phyloP scores from a whole-genome alignment of 2,113 vertebrate species.

The Aythya baeri region DNA sequence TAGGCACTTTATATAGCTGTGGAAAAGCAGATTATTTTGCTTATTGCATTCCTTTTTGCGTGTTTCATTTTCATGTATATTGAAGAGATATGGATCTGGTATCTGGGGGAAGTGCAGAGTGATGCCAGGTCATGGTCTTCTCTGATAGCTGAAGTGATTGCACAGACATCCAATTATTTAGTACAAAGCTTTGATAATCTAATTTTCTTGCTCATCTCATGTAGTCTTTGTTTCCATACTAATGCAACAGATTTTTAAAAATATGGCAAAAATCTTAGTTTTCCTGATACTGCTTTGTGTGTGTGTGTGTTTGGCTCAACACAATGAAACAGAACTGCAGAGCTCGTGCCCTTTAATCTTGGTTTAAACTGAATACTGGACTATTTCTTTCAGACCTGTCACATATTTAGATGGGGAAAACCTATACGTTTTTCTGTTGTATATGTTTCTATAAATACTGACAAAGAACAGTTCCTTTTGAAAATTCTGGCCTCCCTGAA shows the following conservation, averaged over 20 bases:
- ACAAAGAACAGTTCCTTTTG: background rate
- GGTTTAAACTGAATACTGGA: background rate
- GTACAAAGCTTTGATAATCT: slow-evolving; percentile 67
- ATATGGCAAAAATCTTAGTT: background rate
- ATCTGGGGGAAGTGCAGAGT: background rate
- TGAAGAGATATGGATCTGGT: background rate
- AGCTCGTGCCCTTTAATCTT: background rate
- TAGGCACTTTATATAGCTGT: background rate
- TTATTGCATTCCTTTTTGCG: background rate
- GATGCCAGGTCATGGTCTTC: slow-evolving; percentile 63
- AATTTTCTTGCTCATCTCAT: slow-evolving; percentile 54
- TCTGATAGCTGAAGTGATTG: slow-evolving; percentile 60
- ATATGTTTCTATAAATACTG: background rate
- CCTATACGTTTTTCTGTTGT: background rate
- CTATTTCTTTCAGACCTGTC: background rate
- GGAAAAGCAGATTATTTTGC: background rate
- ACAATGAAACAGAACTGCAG: background rate
- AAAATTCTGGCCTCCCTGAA: background rate
- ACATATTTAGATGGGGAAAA: background rate
- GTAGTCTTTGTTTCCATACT: slow-evolving; percentile 56
- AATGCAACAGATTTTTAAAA: slow-evolving; percentile 28
- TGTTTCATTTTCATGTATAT: background rate
- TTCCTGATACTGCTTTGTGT: background rate
- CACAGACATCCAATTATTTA: slow-evolving; percentile 72
- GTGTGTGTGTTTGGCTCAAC: background rate